Base-by-base conservation (phyloP, 2,888 invertebrate species). In the Cloeon dipterum region DNA sequence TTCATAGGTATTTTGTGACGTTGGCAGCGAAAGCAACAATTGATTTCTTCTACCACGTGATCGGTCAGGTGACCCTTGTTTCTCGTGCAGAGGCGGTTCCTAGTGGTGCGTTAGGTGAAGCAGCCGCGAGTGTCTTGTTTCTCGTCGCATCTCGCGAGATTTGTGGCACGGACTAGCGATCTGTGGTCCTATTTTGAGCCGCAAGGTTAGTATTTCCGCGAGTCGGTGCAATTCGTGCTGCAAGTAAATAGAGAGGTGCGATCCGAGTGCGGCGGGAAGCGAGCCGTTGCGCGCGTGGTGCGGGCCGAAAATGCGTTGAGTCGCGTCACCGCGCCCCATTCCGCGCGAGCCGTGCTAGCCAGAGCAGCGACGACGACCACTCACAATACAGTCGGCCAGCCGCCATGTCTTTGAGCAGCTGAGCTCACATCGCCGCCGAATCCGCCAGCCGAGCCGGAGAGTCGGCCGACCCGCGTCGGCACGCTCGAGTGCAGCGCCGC, bases 141-240 rank as follows among this genome's bases (percentile, higher is more conserved):
- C 38, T 38, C 38, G 38, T 29, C 13, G n/a, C 29, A 29, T 29
- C 29, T 29, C 29, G 29, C 29, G 29, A 29, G 49, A 50, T 44
- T 47, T 50, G 51, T 42, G 45, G 50, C 52, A 52, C 52, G 45
- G 45, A 46, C 45, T n/a, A n/a, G n/a, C n/a, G 29, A 8, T 29
- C 7, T 16, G 46, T 49, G 52, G 52, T 52, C 52, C 53, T 53
- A 53, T 53, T 53, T 53, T 53, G 50, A 53, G 53, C 51, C 52
- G 52, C 53, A 48, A 39, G 46, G 50, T 50, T 48, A 47, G 52
- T 46, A 49, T 52, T 51, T 50, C 49, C 49, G 50, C 51, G 50
- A 51, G 49, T 49, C 50, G 50, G n/a, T 8, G n/a, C n/a, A n/a
- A n/a, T n/a, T n/a, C n/a, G n/a, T n/a, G n/a, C n/a, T n/a, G n/a